Evolutionary conservation across 2,797 vertebrate species (phyloP).

Genomic region (Hyperoplus lanceolatus): DNA sequence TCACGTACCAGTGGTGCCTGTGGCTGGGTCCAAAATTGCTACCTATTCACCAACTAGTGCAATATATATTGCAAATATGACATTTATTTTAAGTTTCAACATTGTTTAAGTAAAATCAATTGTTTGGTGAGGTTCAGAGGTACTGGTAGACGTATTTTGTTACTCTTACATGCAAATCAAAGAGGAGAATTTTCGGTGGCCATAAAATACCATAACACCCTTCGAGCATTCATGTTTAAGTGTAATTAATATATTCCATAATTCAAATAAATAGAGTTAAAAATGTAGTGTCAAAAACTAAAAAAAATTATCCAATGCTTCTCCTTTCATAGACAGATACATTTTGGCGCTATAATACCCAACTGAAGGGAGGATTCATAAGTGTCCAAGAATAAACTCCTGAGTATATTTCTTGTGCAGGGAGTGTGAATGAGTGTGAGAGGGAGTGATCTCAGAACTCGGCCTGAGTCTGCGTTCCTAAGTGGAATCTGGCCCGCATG

Average conservation of each 20-base stretch:
- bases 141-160: background rate
- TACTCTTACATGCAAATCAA: background rate
- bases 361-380: constrained; percentile 6
- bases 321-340: background rate
- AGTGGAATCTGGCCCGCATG: constrained; percentile 28
- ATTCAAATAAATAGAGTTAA: background rate
- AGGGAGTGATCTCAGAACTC: background rate
- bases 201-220: background rate
- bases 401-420: background rate
- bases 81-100: background rate
- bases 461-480: constrained; percentile 31
- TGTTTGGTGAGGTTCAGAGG: background rate
- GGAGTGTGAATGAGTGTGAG: background rate
- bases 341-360: background rate
- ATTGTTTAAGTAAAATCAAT: background rate
- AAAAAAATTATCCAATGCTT: background rate
- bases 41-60: background rate
- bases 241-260: background rate
- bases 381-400: background rate
- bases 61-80: background rate
- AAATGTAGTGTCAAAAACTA: background rate
- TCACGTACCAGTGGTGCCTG: background rate
- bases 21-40: background rate
- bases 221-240: background rate
- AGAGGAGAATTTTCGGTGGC: background rate